These are phyloP conservation scores for Tetraneura akinire DNA, from an alignment of 1,140 invertebrate genomes.

Conservation along the genomic window DNA sequence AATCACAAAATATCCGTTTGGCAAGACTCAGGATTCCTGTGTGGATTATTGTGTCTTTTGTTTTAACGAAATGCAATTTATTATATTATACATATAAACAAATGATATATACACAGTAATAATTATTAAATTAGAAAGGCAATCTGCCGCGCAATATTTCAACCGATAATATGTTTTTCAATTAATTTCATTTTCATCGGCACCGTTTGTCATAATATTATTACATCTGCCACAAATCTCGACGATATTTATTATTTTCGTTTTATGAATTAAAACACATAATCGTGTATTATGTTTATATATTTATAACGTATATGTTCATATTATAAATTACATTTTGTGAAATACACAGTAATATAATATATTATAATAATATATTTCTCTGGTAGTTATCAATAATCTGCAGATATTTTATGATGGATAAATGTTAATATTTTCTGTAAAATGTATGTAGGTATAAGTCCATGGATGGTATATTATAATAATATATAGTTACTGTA, in stretches of 20 bases:
- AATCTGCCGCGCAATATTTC: not conserved
- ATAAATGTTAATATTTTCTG: not conserved
- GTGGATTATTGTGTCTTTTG: not conserved
- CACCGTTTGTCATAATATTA: not conserved
- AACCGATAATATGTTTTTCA: not conserved
- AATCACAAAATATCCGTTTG: constrained; percentile 1
- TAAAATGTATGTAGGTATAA: too few species aligned
- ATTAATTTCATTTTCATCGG: not conserved
- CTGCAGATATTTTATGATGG: too few species aligned
- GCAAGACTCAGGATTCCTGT: not conserved
- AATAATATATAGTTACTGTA: too few species aligned
- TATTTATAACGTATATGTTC: too few species aligned
- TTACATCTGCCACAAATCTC: not conserved
- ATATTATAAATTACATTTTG: too few species aligned
- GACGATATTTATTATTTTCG: not conserved
- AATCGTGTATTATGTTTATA: too few species aligned
- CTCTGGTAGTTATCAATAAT: too few species aligned
- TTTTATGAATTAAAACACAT: not conserved
- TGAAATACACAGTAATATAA: too few species aligned
- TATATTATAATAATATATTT: too few species aligned
- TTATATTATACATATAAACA: not conserved
- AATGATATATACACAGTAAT: not conserved
- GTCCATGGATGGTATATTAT: too few species aligned
- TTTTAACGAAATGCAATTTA: constrained; percentile 32
- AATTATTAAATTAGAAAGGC: too few species aligned